Conservation (phyloP, 2,888 invertebrate genomes). For the Hirtodrosophila trivittata region DNA sequence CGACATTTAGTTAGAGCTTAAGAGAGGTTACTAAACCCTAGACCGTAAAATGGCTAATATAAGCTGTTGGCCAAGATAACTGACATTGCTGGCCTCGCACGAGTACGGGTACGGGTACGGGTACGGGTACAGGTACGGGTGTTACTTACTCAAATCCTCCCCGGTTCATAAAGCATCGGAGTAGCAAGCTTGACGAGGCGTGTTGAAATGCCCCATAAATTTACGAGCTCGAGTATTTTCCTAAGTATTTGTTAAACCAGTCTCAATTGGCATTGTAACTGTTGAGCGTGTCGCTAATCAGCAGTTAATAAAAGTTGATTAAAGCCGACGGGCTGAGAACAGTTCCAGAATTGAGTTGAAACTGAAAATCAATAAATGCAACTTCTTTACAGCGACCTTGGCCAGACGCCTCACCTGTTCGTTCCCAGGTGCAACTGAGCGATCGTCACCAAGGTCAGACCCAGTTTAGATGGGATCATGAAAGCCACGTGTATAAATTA, state of each 20-base stretch:
- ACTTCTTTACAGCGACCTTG: conserved; percentile 17
- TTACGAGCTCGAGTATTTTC: too few species aligned
- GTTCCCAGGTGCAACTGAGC: conserved; percentile 12
- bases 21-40: not conserved
- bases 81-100: conserved; percentile 17
- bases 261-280: conserved; percentile 33
- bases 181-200: conserved; percentile 9
- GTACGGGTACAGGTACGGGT: too few species aligned
- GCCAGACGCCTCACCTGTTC: conserved; percentile 12
- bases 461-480: conserved; percentile 6
- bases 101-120: too few species aligned
- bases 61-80: conserved; percentile 15
- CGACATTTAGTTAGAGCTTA: too few species aligned
- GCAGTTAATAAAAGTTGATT: conserved; percentile 2
- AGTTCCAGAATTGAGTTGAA: not conserved
- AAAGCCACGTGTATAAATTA: not conserved
- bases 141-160: conserved; percentile 20
- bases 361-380: conserved; percentile 4
- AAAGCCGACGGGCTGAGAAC: too few species aligned
- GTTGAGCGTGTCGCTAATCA: conserved; percentile 17
- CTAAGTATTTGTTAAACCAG: conserved; percentile 33
- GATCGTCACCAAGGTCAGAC: conserved; percentile 22
- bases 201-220: conserved; percentile 20
- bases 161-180: conserved; percentile 10
- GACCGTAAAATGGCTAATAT: conserved; percentile 4